Conservation (phyloP, 2,888 invertebrate genomes). For the Monochamus alternatus region DNA sequence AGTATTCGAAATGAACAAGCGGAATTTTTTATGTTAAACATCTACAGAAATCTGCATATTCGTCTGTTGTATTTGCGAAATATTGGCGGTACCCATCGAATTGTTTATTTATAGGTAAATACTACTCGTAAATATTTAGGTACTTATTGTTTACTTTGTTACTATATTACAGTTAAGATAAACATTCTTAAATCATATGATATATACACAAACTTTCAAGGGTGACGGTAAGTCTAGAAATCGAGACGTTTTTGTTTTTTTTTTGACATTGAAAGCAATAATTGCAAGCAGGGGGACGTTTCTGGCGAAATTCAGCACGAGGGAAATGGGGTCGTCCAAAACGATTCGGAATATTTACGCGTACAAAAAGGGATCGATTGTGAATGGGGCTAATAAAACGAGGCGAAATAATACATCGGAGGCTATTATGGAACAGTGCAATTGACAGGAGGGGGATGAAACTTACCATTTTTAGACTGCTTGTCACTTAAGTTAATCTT, state of each 20-base stretch:
- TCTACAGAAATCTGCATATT: neutral
- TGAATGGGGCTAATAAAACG: constrained; percentile 1
- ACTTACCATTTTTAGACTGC: constrained; percentile 62
- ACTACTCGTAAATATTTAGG: constrained; percentile 25
- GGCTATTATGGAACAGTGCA: constrained; percentile 30
- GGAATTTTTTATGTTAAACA: neutral
- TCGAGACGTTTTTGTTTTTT: constrained; percentile 5
- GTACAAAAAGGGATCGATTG: constrained; percentile 34
- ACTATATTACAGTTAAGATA: neutral
- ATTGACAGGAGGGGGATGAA: constrained; percentile 38
- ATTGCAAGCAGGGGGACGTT: constrained; percentile 20
- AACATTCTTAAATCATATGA: constrained; percentile 24
- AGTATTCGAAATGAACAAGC: too few relatives aligned
- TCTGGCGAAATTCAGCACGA: constrained; percentile 22
- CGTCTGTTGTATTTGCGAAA: neutral
- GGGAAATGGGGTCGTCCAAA: constrained; percentile 1
- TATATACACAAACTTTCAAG: constrained; percentile 5
- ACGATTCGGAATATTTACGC: constrained; percentile 21
- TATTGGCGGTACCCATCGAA: constrained; percentile 4
- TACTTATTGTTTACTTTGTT: constrained; percentile 28
- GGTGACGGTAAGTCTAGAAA: neutral
- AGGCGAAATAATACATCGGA: constrained; percentile 12
- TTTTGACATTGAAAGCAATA: constrained; percentile 22
- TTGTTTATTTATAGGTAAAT: constrained; percentile 8
- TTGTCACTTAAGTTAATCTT: constrained; percentile 58